Evolutionary conservation across 2,113 vertebrate species (phyloP).

Genomic region (Periophthalmodon schlosseri): DNA sequence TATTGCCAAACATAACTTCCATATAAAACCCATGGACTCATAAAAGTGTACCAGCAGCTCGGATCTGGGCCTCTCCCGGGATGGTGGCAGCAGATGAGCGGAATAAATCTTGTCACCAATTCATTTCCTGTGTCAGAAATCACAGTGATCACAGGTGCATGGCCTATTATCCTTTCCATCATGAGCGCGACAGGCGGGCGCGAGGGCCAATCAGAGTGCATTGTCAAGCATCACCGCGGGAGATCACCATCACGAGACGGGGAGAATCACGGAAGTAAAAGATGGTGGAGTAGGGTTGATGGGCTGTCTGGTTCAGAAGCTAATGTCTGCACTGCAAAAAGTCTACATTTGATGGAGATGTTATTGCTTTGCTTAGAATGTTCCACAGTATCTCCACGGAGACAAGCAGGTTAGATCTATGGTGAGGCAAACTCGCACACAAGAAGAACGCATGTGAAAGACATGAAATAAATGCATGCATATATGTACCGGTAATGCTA

Average conservation of each 20-base stretch:
- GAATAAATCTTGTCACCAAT: conserved; percentile 51
- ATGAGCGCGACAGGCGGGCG: conserved; percentile 9
- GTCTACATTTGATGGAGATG: too few relatives aligned
- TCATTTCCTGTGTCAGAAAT: conserved; percentile 43
- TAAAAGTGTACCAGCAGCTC: conserved; percentile 2
- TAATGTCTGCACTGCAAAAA: too few relatives aligned
- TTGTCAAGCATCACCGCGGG: conserved; percentile 26
- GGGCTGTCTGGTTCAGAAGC: too few relatives aligned
- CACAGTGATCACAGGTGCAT: conserved; percentile 6
- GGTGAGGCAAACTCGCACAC: too few relatives aligned
- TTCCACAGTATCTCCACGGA: too few relatives aligned
- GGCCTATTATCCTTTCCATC: conserved; percentile 35
- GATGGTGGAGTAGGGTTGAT: too few relatives aligned
- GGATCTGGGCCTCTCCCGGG: background rate
- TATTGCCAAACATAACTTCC: background rate
- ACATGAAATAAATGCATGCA: too few relatives aligned
- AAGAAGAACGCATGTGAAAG: too few relatives aligned
- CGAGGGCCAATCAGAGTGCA: conserved; percentile 46
- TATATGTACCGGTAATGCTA: too few relatives aligned
- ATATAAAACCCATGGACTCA: background rate
- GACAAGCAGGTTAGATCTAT: too few relatives aligned
- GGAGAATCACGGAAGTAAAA: background rate
- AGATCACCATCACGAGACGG: conserved; percentile 35
- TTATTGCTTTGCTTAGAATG: too few relatives aligned
- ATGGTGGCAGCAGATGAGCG: conserved; percentile 9